These are phyloP conservation scores for Chelon labrosus DNA, from an alignment of 2,797 vertebrate genomes.

Conservation along the genomic window DNA sequence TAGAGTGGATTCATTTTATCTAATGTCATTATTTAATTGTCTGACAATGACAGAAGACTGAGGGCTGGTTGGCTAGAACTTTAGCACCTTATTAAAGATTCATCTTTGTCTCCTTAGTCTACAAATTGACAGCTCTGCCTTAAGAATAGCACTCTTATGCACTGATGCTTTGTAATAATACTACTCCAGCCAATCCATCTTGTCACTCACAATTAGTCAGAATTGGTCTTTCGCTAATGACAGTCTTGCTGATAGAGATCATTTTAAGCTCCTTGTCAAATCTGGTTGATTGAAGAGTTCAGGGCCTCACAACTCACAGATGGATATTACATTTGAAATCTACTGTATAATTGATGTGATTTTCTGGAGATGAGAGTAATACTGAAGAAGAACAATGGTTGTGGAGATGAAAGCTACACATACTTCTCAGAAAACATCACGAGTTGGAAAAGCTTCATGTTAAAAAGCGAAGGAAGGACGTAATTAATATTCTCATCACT, in stretches of 20 bases:
- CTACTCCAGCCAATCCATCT: neutral
- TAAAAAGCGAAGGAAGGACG: slow-evolving; percentile 66
- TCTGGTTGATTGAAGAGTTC: no score
- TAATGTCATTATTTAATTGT: no score
- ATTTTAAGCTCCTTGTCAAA: no score
- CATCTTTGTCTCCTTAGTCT: no score
- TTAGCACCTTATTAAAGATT: no score
- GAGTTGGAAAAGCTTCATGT: slow-evolving; percentile 36
- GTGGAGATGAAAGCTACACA: slow-evolving; percentile 38
- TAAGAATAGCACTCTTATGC: neutral
- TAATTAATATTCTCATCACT: slow-evolving; percentile 79
- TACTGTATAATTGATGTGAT: neutral
- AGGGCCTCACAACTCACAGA: no score
- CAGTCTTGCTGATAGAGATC: no score
- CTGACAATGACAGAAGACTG: no score
- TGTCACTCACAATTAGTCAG: slow-evolving; percentile 11
- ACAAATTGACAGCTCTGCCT: no score
- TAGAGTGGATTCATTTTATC: no score
- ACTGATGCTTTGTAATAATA: slow-evolving; percentile 1
- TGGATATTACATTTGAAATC: no score
- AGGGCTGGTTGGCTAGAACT: no score
- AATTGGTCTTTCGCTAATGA: neutral
- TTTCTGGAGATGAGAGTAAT: slow-evolving; percentile 4
- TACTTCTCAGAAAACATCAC: slow-evolving; percentile 40
- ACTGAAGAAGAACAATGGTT: slow-evolving; percentile 12